These are phyloP conservation scores for Patella caerulea DNA, from an alignment of 2,888 invertebrate species.

Conservation along the genomic window DNA sequence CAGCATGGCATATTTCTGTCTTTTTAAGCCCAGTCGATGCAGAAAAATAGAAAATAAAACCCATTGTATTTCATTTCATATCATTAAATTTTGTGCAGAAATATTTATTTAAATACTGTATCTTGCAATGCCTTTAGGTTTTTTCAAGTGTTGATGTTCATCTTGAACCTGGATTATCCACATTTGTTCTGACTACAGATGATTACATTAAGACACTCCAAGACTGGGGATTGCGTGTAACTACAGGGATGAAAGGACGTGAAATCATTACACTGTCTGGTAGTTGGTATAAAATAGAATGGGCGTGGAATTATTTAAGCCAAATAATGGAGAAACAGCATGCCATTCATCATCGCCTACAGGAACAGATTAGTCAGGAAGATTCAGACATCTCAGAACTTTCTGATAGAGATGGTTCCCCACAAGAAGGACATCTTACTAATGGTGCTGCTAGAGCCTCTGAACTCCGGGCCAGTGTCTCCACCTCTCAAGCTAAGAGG, in stretches of 20 bases:
- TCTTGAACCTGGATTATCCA: constrained; percentile 34
- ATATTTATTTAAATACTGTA: too few species aligned
- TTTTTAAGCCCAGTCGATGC: too few species aligned
- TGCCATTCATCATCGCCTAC: neutral
- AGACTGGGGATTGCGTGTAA: constrained; percentile 2
- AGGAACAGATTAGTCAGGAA: neutral
- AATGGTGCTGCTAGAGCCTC: neutral
- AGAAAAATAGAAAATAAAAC: too few species aligned
- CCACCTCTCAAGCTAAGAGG: too few species aligned
- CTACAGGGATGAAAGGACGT: neutral
- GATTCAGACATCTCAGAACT: neutral
- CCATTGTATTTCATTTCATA: too few species aligned
- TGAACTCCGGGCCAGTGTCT: too few species aligned
- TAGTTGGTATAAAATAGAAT: constrained; percentile 42
- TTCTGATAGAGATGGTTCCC: neutral
- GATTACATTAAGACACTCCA: constrained; percentile 31
- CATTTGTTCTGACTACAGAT: constrained; percentile 32
- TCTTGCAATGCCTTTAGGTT: constrained; percentile 26
- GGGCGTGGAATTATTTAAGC: constrained; percentile 44
- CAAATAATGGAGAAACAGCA: constrained; percentile 37
- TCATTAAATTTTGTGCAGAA: too few species aligned
- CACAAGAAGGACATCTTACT: neutral
- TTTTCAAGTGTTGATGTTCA: constrained; percentile 33
- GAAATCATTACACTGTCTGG: constrained; percentile 6
- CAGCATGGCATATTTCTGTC: too few species aligned